Evolutionary conservation across 1,140 invertebrate species (phyloP).

Genomic region (Eumaeus atala): DNA sequence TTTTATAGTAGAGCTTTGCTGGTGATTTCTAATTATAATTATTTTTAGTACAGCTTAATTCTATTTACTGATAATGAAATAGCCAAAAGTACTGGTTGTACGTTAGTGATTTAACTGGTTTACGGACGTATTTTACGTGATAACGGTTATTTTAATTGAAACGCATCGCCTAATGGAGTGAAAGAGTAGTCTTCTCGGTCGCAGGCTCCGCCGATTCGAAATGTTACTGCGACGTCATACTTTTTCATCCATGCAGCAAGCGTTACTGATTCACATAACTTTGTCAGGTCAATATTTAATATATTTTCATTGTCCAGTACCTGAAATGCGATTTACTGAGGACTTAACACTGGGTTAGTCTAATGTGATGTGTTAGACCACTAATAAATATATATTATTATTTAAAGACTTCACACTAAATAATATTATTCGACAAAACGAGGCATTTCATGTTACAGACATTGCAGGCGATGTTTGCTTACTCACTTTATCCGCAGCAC

Average conservation of each 20-base stretch:
- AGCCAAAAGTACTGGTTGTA: too few relatives aligned
- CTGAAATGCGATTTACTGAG: background rate
- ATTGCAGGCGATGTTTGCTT: background rate
- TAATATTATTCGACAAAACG: background rate
- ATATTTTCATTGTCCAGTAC: background rate
- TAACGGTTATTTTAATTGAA: too few relatives aligned
- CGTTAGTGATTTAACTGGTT: too few relatives aligned
- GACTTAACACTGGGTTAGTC: background rate
- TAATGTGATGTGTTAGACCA: background rate
- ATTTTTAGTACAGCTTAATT: background rate
- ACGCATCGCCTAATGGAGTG: too few relatives aligned
- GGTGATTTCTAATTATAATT: too few relatives aligned
- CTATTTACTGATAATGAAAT: background rate
- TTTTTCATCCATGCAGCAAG: too few relatives aligned
- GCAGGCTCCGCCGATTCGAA: too few relatives aligned
- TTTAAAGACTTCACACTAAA: background rate
- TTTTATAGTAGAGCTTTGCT: background rate
- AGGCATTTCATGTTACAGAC: background rate
- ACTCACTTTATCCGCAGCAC: conserved; percentile 1
- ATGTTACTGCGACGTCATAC: too few relatives aligned
- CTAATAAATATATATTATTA: background rate
- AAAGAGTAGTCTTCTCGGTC: too few relatives aligned
- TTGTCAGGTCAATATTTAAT: too few relatives aligned
- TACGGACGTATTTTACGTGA: too few relatives aligned
- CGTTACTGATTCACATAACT: too few relatives aligned